A percentile compares a stretch with the other conserved stretches of the same genome.
These are phyloP conservation scores for Myotis yumanensis DNA, from an alignment of 2,113 vertebrate genomes.

Conservation along the genomic window DNA sequence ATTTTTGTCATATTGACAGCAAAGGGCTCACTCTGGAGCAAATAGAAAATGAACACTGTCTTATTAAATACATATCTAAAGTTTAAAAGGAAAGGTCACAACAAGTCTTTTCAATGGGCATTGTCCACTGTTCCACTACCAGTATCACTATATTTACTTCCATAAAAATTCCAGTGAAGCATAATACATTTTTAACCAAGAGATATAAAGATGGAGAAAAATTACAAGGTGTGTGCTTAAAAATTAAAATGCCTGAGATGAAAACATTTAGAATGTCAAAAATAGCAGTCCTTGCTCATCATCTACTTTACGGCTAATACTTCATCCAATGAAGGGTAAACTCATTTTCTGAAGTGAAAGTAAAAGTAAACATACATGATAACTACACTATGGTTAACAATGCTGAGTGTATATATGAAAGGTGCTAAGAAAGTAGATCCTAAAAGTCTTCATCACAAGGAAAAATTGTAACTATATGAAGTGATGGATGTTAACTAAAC, in stretches of 20 bases:
- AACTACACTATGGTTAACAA: not conserved
- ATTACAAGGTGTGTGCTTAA: not conserved
- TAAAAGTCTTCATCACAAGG: not conserved
- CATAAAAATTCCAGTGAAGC: constrained; percentile 51
- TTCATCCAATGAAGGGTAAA: not conserved
- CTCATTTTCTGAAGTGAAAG: not conserved
- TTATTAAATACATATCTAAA: constrained; percentile 71
- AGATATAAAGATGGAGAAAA: constrained; percentile 1
- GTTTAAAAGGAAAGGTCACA: constrained; percentile 66
- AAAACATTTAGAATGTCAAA: not conserved
- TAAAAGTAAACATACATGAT: not conserved
- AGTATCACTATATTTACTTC: constrained; percentile 37
- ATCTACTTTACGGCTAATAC: not conserved
- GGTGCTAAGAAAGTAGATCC: not conserved
- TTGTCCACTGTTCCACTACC: not conserved
- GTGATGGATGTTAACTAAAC: not conserved
- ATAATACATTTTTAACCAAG: not conserved
- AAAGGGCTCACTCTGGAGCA: constrained; percentile 69
- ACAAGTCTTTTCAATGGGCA: constrained; percentile 37
- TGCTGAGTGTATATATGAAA: not conserved
- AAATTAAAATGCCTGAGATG: not conserved
- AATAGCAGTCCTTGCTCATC: not conserved
- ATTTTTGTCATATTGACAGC: constrained; percentile 81
- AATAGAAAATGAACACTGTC: constrained; percentile 75
- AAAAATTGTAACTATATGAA: not conserved